Conservation (phyloP, 2,888 invertebrate genomes). For the Plagodis dolabraria region DNA sequence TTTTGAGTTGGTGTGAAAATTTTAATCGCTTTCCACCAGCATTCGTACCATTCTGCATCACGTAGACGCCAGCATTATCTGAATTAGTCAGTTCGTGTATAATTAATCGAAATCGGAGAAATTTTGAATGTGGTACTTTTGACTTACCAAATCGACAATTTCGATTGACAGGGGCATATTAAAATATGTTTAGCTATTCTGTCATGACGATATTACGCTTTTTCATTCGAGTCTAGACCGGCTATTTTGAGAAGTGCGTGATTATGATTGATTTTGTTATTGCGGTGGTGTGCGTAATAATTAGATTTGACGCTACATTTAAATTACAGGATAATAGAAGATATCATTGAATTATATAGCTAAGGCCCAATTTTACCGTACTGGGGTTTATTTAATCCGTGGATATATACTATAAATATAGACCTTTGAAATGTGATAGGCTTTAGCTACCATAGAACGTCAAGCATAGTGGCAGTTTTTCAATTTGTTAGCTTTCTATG, state of each 20-base stretch:
- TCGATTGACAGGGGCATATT: constrained; percentile 24
- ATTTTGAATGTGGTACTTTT: constrained; percentile 43
- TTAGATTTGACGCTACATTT: constrained; percentile 1
- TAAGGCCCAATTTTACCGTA: background rate
- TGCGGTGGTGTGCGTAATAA: constrained; percentile 4
- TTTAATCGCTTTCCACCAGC: background rate
- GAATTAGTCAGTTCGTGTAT: constrained; percentile 62
- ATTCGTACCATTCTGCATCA: constrained; percentile 35
- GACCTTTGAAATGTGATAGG: too few species aligned
- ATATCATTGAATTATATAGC: background rate
- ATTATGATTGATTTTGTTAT: constrained; percentile 12
- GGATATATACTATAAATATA: too few species aligned
- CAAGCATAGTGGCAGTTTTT: too few species aligned
- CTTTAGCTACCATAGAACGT: too few species aligned
- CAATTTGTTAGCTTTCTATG: too few species aligned
- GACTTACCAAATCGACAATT: constrained; percentile 43
- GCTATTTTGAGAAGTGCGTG: constrained; percentile 19
- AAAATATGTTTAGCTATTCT: constrained; percentile 14
- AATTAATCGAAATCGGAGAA: constrained; percentile 57
- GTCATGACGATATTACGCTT: constrained; percentile 12
- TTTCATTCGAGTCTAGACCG: constrained; percentile 19
- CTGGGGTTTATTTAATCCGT: too few species aligned
- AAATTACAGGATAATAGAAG: background rate
- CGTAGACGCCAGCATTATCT: constrained; percentile 52
- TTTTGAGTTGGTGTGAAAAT: too few species aligned